phyloP scores from a whole-genome alignment of 1,140 invertebrate species.

The Drosophila pseudoobscura region DNA sequence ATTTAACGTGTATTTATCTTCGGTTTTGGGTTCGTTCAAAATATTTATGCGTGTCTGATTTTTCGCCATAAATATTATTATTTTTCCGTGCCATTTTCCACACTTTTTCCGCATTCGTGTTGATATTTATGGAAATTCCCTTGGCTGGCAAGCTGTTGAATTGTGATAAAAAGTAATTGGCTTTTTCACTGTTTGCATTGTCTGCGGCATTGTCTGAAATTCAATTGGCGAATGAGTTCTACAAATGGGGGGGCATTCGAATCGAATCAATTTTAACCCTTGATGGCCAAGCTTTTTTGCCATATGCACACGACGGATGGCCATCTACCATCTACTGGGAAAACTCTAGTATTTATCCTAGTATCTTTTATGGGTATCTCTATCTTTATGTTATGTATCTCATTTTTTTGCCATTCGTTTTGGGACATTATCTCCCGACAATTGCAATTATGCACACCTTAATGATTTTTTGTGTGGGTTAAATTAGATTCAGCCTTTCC shows the following conservation, averaged over 20 bases:
- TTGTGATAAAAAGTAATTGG: constrained; percentile 37
- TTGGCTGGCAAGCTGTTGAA: constrained; percentile 26
- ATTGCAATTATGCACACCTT: constrained; percentile 25
- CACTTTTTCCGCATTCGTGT: constrained; percentile 4
- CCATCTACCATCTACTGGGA: background rate
- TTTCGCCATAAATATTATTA: constrained; percentile 40
- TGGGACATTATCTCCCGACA: constrained; percentile 17
- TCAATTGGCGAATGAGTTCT: background rate
- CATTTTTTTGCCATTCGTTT: background rate
- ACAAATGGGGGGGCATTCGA: too few relatives aligned
- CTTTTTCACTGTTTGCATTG: constrained; percentile 32
- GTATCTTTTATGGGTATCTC: too few relatives aligned
- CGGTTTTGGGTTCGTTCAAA: constrained; percentile 31
- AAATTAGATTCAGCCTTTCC: constrained; percentile 35
- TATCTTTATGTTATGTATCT: background rate
- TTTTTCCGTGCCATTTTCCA: constrained; percentile 12
- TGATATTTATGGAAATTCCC: constrained; percentile 17
- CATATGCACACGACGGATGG: background rate
- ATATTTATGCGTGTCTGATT: constrained; percentile 44
- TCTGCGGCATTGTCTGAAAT: constrained; percentile 12
- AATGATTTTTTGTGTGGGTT: constrained; percentile 18
- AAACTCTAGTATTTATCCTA: background rate
- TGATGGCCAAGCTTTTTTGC: too few relatives aligned
- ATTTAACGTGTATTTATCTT: constrained; percentile 6
- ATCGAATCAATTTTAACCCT: too few relatives aligned